Conservation (phyloP, 1,140 invertebrate species). For the Drosophila quadrilineata region DNA sequence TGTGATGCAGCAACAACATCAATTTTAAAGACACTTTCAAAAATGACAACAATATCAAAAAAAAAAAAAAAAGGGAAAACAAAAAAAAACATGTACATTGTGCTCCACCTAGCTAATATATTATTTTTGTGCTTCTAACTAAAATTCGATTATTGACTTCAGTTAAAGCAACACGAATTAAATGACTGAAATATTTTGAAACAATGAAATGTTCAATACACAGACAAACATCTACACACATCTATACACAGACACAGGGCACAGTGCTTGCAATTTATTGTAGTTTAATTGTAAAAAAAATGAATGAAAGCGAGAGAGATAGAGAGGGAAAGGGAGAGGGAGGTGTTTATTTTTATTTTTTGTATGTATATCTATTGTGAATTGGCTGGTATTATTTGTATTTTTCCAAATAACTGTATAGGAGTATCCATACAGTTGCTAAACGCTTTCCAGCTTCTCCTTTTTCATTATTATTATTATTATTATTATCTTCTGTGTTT, state of each 20-base stretch:
- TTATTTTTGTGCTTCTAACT: not conserved
- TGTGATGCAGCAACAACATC: not conserved
- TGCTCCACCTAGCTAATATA: slow-evolving; percentile 4
- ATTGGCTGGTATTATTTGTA: slow-evolving; percentile 6
- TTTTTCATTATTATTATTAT: not conserved
- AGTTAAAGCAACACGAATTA: no score
- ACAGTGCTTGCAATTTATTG: slow-evolving; percentile 62
- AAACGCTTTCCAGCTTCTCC: not conserved
- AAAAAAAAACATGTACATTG: not conserved
- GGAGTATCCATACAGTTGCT: no score
- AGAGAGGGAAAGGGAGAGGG: no score
- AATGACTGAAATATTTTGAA: no score
- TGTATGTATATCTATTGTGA: not conserved
- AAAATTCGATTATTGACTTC: not conserved
- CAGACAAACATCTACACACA: slow-evolving; percentile 1
- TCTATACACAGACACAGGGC: slow-evolving; percentile 34
- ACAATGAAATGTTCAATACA: not conserved
- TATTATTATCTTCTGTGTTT: not conserved
- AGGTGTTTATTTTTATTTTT: slow-evolving; percentile 32
- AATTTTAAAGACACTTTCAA: not conserved
- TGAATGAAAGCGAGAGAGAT: no score
- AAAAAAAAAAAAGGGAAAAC: not conserved
- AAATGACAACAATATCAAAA: not conserved
- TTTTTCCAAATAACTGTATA: not conserved
- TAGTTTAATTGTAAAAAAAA: slow-evolving; percentile 50